These are phyloP conservation scores for Hormaphis cornu DNA, from an alignment of 1,140 invertebrate genomes.

Conservation along the genomic window DNA sequence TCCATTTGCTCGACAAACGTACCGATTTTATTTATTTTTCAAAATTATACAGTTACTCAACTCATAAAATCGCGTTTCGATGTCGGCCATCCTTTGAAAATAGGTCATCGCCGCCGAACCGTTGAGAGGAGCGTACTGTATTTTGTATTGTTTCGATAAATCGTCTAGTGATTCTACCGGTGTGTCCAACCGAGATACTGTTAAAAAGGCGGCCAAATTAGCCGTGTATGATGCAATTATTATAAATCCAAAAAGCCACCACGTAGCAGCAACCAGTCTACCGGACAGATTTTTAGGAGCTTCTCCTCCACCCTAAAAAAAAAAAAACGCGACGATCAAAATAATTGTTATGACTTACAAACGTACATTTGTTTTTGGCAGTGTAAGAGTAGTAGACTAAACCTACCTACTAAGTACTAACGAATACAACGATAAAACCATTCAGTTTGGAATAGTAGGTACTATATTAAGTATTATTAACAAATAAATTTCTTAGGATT, in stretches of 20 bases:
- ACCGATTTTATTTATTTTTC: too few relatives aligned
- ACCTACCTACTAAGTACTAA: too few relatives aligned
- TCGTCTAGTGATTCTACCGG: slow-evolving; percentile 88
- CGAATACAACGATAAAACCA: too few relatives aligned
- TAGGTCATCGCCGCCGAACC: slow-evolving; percentile 82
- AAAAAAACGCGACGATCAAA: neutral
- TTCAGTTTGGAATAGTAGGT: too few relatives aligned
- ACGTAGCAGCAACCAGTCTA: slow-evolving; percentile 83
- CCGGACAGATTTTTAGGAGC: slow-evolving; percentile 91
- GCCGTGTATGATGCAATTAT: slow-evolving; percentile 98
- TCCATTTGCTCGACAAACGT: too few relatives aligned
- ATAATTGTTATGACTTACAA: too few relatives aligned
- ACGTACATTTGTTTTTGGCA: too few relatives aligned
- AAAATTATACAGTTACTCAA: slow-evolving; percentile 45
- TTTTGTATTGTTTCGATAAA: slow-evolving; percentile 88
- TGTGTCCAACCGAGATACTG: slow-evolving; percentile 83
- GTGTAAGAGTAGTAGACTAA: too few relatives aligned
- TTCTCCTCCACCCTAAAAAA: slow-evolving; percentile 72
- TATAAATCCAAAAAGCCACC: slow-evolving; percentile 97
- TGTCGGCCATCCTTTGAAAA: slow-evolving; percentile 91
- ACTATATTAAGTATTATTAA: too few relatives aligned
- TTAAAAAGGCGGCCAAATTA: slow-evolving; percentile 88
- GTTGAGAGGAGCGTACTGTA: slow-evolving; percentile 81
- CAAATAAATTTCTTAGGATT: too few relatives aligned
- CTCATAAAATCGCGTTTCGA: slow-evolving; percentile 92